Base-by-base conservation (phyloP, 2,113 vertebrate species). In the Microtus montanus region DNA sequence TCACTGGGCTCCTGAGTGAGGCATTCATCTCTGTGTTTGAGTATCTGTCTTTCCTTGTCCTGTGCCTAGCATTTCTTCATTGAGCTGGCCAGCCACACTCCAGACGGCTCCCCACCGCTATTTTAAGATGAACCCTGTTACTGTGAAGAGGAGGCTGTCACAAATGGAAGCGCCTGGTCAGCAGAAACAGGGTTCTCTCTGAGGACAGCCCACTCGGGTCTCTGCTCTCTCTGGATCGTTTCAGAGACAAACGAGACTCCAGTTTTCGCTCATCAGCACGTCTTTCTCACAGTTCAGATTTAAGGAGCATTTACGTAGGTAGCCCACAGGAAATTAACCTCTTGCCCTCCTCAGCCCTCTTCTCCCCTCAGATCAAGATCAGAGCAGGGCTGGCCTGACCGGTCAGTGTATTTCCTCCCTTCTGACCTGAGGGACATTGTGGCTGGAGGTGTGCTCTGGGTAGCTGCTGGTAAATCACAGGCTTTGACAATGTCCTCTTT, bases 51-150 rank as follows among this genome's bases (percentile, higher is more conserved):
- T 96, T n/a, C 88, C 96, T 95, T 96, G 97, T 74, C 30, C 58
- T 66, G 87, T 96, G 92, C 61, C 63, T 92, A 97, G 97, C 89
- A 97, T 98, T 96, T 96, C 95, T 95, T 58, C 89, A 86, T 82
- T 41, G 93, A 77, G 88, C 92, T 75, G 82, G 87, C 95, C 95
- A 75, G n/a, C 66, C 80, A 80, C 68, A 87, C 97, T 96, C 96
- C 97, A 98, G 98, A 98, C 97, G 95, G 98, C 98, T 98, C 95
- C 96, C 91, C 73, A 22, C 96, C 95, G 97, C 97, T 97, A 97
- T 96, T 97, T 97, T 97, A 96, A 97, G 97, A 87, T 83, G 87
- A 86, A 94, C 87, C 84, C 82, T 66, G n/a, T 95, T 91, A 95
- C 97, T 94, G 84, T 89, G 85, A 95, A 96, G 88, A 96, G 71